Base-by-base conservation (phyloP, 2,113 vertebrate genomes). In the Dicaeum eximium region DNA sequence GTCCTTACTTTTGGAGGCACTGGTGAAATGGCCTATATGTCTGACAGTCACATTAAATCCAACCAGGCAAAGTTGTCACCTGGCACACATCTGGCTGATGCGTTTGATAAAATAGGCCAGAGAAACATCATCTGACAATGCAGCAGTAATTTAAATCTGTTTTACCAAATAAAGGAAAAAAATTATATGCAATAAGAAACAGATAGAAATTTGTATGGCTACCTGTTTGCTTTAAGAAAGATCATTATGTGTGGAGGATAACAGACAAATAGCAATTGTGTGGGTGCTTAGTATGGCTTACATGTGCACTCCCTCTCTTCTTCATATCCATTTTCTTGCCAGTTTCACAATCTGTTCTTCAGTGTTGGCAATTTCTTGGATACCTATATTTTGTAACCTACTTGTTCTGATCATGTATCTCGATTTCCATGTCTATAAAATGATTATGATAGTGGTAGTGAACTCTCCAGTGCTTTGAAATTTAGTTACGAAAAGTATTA, bases 311-410 rank as follows among this genome's bases (percentile, higher is more conserved):
- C 2, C 45, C 42, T 79, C 61, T 79, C 18, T 80, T 73, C 80
- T 88, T 86, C 74, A 38, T 56, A 74, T 80, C 90, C 61, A 35
- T 93, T 96, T 92, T 60, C 80, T 82, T 96, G 78, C 81, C 78
- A 75, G 31, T 88, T 93, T 86, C 65, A 54, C 86, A 93, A 67
- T 88, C 90, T 95, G 88, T 84, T 95, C 80, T 88, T 93, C 67
- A 48, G 60, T 48, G 44, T 53, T 83, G 61, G 20, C 56, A 83
- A 82, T 88, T 91, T 91, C 74, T 94, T 80, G 44, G 72, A 70
- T 77, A 62, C 12, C 30, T 66, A 16, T 61, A 87, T 87, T 88
- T 83, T 74, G 33, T 84, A 92, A 64, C 65, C 80, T 65, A 14
- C 50, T 65, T 70, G 45, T 90, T 88, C 73, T 89, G 60, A 84